Evolutionary conservation across 2,888 invertebrate species (phyloP), one percentile per base, ranked within the genome.

Genomic region (Erebia epiphron): DNA sequence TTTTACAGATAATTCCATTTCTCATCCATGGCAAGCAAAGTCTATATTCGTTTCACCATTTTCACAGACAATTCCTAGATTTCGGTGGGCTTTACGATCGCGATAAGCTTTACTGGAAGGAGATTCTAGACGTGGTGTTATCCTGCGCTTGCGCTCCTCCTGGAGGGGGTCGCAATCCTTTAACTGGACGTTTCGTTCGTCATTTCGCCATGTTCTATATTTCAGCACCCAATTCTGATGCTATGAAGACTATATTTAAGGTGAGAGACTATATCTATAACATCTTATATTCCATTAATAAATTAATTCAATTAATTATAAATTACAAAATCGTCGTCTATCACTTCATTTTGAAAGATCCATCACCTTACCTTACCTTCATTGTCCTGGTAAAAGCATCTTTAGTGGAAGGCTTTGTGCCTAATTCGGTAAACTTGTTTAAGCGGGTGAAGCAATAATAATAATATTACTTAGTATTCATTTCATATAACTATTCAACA

Each of bases 121-220:
- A 96, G 10, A 96, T 98, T n/a, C 90, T 95, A 73, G 97, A 98
- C 85, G 96, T 98, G 54, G 96, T 97, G 0, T 87, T 98, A 67
- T 94, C 96, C 0, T 96, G 96, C 58, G 98, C 98, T 70, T 98
- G 98, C 86, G 97, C 97, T 0, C 98, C 98, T 0, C 98, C 98
- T 0, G 98, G 98, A 0, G 98, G 98, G 11, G 98, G 98, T 0
- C 93, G 98, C 62, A 97, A 98, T 83, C 96, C 97, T 11, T 93
- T 98, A 14, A 97, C 98, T 0, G 96, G 96, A 0, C 93, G 98
- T 77, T 98, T 98, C 86, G 95, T 98, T 2, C 94, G 98, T 5
- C 98, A 98, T 89, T 98, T 98, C 87, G 97, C 96, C 14, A 95
- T 98, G 92, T 92, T 98, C 72, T 94, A 96, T 46, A 96, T 98